Conservation (phyloP, 2,888 invertebrate genomes). For the Ornithoptera alexandrae region DNA sequence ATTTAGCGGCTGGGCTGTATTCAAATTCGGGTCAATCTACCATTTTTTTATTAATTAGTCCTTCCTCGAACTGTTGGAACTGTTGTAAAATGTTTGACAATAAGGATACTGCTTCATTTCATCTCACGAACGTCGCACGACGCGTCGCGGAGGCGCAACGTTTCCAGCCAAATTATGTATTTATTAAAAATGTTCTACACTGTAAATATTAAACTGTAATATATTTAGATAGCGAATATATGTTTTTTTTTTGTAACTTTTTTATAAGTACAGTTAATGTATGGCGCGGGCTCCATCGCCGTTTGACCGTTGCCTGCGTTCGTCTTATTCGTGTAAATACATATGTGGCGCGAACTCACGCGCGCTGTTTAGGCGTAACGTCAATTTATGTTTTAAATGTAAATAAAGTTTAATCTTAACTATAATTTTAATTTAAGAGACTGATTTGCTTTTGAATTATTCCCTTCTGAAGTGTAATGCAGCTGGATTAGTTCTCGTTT, state of each 20-base stretch:
- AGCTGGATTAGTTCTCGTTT: conserved; percentile 28
- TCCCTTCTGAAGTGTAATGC: conserved; percentile 32
- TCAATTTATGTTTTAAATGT: conserved; percentile 50
- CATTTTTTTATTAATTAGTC: not conserved
- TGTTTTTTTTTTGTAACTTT: conserved; percentile 37
- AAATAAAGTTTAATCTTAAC: conserved; percentile 64
- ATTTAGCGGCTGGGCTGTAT: too few relatives aligned
- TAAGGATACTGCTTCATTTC: conserved; percentile 46
- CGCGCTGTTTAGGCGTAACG: conserved; percentile 36
- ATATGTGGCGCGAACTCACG: conserved; percentile 41
- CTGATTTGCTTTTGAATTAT: conserved; percentile 66
- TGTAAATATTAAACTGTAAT: conserved; percentile 72
- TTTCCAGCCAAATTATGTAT: conserved; percentile 72
- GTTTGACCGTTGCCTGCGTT: conserved; percentile 5
- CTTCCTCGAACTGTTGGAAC: conserved; percentile 36
- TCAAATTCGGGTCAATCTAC: too few relatives aligned
- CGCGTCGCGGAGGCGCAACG: conserved; percentile 36
- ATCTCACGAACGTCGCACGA: conserved; percentile 36
- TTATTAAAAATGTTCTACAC: conserved; percentile 58
- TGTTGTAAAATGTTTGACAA: conserved; percentile 58
- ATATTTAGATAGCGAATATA: conserved; percentile 73
- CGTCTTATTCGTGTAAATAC: conserved; percentile 38
- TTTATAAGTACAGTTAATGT: conserved; percentile 35
- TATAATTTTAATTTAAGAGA: conserved; percentile 73
- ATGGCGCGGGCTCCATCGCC: conserved; percentile 29